Evolutionary conservation across 2,888 invertebrate genomes (phyloP).

Genomic region (Hyposoter dolosus): DNA sequence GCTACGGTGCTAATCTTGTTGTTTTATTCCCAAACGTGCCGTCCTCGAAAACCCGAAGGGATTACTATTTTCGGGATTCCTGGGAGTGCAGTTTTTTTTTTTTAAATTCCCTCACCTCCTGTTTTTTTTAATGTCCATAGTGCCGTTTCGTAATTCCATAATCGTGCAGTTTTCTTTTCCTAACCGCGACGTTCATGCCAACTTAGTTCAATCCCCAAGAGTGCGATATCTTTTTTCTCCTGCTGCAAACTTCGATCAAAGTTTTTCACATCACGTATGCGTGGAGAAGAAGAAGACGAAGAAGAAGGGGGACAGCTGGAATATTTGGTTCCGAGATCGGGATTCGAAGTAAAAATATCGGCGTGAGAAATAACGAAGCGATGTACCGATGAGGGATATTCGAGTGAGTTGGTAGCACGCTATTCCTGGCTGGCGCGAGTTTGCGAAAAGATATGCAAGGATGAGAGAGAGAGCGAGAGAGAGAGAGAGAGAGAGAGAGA

Average conservation of each 20-base stretch:
- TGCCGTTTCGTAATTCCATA: neutral
- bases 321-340: slow-evolving; percentile 1
- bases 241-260: slow-evolving; percentile 1
- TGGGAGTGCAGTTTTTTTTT: neutral
- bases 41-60: neutral
- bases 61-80: neutral
- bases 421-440: slow-evolving; percentile 19
- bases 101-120: slow-evolving; percentile 2
- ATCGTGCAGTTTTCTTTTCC: neutral
- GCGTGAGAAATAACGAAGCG: slow-evolving; percentile 43
- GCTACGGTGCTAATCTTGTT: neutral
- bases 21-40: slow-evolving; percentile 6
- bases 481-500: slow-evolving; percentile 35
- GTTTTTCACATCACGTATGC: slow-evolving; percentile 12
- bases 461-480: slow-evolving; percentile 41
- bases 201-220: slow-evolving; percentile 15
- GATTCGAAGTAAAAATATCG: slow-evolving; percentile 1
- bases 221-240: slow-evolving; percentile 24
- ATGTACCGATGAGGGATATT: slow-evolving; percentile 28
- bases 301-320: neutral
- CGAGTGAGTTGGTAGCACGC: slow-evolving; percentile 43
- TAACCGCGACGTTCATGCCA: neutral
- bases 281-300: neutral
- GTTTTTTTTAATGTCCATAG: slow-evolving; percentile 6
- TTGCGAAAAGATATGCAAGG: slow-evolving; percentile 35